Base-by-base conservation (phyloP, 2,888 invertebrate species). In the Pseudeuparius sepicola region DNA sequence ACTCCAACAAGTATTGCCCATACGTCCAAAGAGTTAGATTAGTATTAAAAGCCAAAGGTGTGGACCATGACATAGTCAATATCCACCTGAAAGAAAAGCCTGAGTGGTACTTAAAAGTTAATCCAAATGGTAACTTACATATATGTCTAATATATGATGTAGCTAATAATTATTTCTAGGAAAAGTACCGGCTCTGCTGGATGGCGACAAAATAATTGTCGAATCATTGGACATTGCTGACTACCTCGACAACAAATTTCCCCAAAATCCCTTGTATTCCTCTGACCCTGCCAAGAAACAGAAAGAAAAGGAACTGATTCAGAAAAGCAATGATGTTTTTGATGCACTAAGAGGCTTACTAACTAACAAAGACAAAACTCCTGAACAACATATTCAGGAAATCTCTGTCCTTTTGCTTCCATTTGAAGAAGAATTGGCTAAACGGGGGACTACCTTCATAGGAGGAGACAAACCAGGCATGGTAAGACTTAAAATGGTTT, bases 1-100 rank as follows among this genome's bases (percentile, higher is more conserved):
- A 83, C 54, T 80, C 80, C 4, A 87, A 86, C 85, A 70, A 83
- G 47, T 86, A 81, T 59, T 88, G 87, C 50, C 88, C 88, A 0
- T 88, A 68, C 48, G 84, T 85, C 1, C 80, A 87, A 49, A 68
- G 87, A 43, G 71, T 70, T 32, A 73, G 84, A 43, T 65, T 88
- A 17, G 75, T 80, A 2, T 59, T 88, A 31, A 75, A 77, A 46
- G 81, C 82, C 5, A 88, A 88, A 59, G 73, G 77, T 41, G 63
- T 87, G 46, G 73, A 75, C 17, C 74, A 84, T 50, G 85, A 87
- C 50, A 66, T 71, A 14, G 75, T 86, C 18, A 80, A 75, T 53
- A 67, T 84, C 5, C 78, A 84, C 61, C 61, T 85, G 43, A 71
- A 71, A 12, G 66, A 76, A 18, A 87, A 87, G 52, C 88, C 89